A percentile compares a stretch with the other conserved stretches of the same genome.
Evolutionary conservation across 2,797 vertebrate genomes (phyloP).

Genomic region (Danio tinwini): DNA sequence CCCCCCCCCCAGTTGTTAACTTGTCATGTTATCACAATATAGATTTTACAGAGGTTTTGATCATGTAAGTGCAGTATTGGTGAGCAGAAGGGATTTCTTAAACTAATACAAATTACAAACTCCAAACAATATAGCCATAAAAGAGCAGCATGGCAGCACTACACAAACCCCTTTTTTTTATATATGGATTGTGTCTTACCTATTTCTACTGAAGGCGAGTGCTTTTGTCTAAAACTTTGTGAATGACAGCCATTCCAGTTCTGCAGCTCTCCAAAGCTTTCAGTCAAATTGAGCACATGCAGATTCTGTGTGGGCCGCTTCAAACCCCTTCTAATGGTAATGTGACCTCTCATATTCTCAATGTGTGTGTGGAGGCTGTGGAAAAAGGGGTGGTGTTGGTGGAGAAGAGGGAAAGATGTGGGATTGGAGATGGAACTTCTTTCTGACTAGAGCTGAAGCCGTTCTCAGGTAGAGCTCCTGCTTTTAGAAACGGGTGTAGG

Average conservation of each 20-base stretch:
- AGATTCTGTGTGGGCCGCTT: slow-evolving; percentile 10
- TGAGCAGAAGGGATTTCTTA: background rate
- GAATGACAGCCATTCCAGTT: background rate
- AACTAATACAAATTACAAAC: background rate
- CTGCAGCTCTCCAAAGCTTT: background rate
- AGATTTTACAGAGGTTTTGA: background rate
- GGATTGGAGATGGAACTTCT: slow-evolving; percentile 33
- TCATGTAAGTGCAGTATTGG: background rate
- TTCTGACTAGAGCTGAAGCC: slow-evolving; percentile 26
- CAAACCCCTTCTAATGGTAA: background rate
- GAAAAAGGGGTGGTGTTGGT: slow-evolving; percentile 12
- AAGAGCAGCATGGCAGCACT: background rate
- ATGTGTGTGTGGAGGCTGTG: slow-evolving; percentile 27
- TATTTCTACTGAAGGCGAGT: background rate
- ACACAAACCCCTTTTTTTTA: background rate
- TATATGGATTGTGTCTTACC: background rate
- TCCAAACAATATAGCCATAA: too few relatives aligned
- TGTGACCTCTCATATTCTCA: background rate
- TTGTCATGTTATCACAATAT: background rate
- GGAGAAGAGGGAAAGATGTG: slow-evolving; percentile 38
- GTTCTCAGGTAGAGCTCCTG: slow-evolving; percentile 53
- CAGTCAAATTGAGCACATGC: background rate
- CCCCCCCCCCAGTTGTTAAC: too few relatives aligned
- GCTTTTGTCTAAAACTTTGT: background rate
- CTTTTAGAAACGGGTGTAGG: slow-evolving; percentile 62